Evolutionary conservation across 2,797 vertebrate genomes (phyloP), one percentile per base, ranked within the genome.

Genomic region (Chelmon rostratus): DNA sequence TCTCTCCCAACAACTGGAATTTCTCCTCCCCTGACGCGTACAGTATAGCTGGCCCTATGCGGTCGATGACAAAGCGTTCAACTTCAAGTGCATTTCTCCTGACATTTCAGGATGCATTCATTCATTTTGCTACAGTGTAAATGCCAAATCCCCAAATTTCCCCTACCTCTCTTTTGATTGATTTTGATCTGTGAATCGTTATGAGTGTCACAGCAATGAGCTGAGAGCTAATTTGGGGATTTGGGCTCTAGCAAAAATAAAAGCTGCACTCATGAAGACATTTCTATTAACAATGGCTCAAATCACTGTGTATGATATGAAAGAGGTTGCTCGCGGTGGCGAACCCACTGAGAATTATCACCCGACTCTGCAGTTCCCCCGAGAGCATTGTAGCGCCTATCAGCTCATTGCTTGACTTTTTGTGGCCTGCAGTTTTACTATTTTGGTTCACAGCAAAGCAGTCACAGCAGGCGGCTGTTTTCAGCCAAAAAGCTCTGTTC

Each of bases 181-280:
- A 6, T 64, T 42, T 47, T 12, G 11, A 28, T 28, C n/a, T 62
- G n/a, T 47, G 25, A 52, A 61, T 62, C 19, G 76, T 52, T 47
- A 25, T 8, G 8, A 35, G 11, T 37, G 59, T 66, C 61, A 50
- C 16, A 59, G 52, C 62, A 66, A 25, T 59, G 8, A 59, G 37
- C 38, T 67, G 12, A 44, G 28, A 42, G 25, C 33, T 68, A 21
- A 53, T 67, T 59, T 42, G 19, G 13, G 23, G 23, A n/a, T 61
- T 52, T 62, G 33, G 31, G 11, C 15, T 47, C 9, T 18, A 12
- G 66, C n/a, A 37, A 54, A n/a, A 33, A 6, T 4, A 47, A 8
- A 50, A 77, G 31, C 58, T 54, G 28, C 6, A 31, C 2, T 1
- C 3, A 37, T 62, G 16, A 8, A 23, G 57, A 31, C 31, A 42